Percentiles rank a stretch among this genome's conserved stretches.
Conservation (phyloP, 2,888 invertebrate species). For the Heliconius charithonia region DNA sequence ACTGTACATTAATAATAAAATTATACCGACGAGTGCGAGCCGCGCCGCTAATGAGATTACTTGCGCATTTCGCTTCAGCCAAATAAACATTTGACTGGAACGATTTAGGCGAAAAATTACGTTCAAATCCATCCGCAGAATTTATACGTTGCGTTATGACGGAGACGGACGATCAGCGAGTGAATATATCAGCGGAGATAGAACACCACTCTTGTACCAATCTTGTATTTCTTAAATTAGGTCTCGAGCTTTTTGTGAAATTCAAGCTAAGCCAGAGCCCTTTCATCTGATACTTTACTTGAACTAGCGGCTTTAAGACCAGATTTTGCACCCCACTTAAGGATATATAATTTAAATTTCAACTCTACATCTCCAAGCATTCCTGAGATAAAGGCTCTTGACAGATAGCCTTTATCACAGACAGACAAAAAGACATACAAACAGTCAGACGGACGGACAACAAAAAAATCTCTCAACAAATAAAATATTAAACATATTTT, state of each 20-base stretch:
- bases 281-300: too few species aligned
- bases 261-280: too few species aligned
- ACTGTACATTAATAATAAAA: conserved; percentile 43
- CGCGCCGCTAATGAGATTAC: conserved; percentile 54
- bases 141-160: conserved; percentile 19
- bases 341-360: too few species aligned
- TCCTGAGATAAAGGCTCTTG: too few species aligned
- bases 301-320: too few species aligned
- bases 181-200: conserved; percentile 25
- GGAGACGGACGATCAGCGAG: conserved; percentile 8
- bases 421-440: too few species aligned
- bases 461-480: too few species aligned
- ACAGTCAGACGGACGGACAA: neutral
- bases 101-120: conserved; percentile 51
- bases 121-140: conserved; percentile 36
- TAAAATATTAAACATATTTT: neutral
- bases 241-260: too few species aligned
- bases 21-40: conserved; percentile 35
- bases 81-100: conserved; percentile 63
- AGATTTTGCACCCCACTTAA: too few species aligned
- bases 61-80: conserved; percentile 55
- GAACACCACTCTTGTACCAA: neutral
- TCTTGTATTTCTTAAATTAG: neutral
- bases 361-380: too few species aligned
- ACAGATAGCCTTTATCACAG: too few species aligned